These are phyloP conservation scores for Epizoanthus stellaris DNA, from an alignment of 92 coral and sea anemone species.

Conservation along the genomic window DNA sequence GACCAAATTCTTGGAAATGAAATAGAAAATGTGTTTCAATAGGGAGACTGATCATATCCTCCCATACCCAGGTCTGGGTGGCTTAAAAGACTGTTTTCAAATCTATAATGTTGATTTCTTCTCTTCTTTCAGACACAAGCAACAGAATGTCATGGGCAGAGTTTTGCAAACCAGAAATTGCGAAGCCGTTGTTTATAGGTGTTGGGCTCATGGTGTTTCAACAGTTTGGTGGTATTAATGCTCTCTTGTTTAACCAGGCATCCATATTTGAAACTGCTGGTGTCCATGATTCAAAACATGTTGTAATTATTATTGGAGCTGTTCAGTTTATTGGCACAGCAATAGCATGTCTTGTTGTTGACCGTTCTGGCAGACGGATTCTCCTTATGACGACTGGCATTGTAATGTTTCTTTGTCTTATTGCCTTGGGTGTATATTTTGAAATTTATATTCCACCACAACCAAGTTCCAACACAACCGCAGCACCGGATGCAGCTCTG, in stretches of 20 bases:
- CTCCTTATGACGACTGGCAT: conserved; percentile 76
- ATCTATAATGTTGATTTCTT: not conserved
- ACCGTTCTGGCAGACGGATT: conserved; percentile 82
- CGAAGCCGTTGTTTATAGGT: conserved; percentile 76
- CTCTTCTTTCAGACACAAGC: conserved; percentile 13
- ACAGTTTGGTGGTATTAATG: conserved; percentile 85
- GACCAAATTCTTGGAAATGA: too few relatives aligned
- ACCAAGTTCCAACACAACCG: not conserved
- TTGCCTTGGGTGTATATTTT: conserved; percentile 76
- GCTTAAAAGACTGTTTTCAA: too few relatives aligned
- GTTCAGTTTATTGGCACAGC: conserved; percentile 75
- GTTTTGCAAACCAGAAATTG: conserved; percentile 55
- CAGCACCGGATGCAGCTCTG: not conserved
- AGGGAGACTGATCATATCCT: too few relatives aligned
- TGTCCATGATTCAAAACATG: conserved; percentile 66
- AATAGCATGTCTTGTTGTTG: conserved; percentile 66
- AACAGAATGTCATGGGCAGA: conserved; percentile 23
- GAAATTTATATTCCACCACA: conserved; percentile 34
- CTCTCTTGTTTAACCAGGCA: conserved; percentile 81
- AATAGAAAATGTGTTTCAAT: too few relatives aligned
- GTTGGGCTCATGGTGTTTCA: conserved; percentile 78
- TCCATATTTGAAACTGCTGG: conserved; percentile 79
- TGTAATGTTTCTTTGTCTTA: conserved; percentile 70
- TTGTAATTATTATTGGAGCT: conserved; percentile 66
- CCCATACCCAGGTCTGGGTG: too few relatives aligned